Evolutionary conservation across 2,113 vertebrate species (phyloP), one percentile per base, ranked within the genome.

Genomic region (Corythoichthys haematopterus): DNA sequence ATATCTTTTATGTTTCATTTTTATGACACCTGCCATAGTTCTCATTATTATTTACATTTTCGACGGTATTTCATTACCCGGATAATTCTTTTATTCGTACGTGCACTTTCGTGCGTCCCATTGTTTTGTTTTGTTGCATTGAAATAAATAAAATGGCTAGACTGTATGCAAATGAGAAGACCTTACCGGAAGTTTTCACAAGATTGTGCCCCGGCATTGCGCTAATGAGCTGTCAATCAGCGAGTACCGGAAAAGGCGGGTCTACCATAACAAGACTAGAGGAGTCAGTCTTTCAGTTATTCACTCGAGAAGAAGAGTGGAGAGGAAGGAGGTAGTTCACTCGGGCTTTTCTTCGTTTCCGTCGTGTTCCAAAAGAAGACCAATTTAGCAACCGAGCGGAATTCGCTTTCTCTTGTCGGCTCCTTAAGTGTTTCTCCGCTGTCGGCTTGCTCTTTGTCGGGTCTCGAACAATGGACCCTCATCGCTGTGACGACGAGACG

Each of bases 401-500:
- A 62, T 62, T 40, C 28, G 40, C 28, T 62, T 14, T 7, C n/a
- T 20, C 4, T 11, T 2, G 2, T 20, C 3, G 40, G 11, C 60
- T 28, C 28, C 40, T 46, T 62, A 8, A 62, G 0, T 40, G 3
- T 46, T 11, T 46, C 43, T 11, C 9, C 8, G 20, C 59, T 5
- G 16, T 40, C 10, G n/a, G 11, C 38, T 14, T 10, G 2, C 6
- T 61, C 16, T 43, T 61, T 9, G 37, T 46, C 20, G 43, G 20
- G 20, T 46, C 28, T 28, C 60, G 43, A 46, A 1, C 14, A 92
- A 93, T 93, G 92, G 90, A 92, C 2, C 79, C 12, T 6, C 80
- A 74, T 71, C 55, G 80, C 66, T 84, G 90, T 10, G 91, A 92
- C 6, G 90, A 90, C 45, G 91, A 92, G 71, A 52, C 69, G 2